Percentiles rank a stretch among this genome's conserved stretches.
phyloP scores from a whole-genome alignment of 2,888 invertebrate genomes.

The Trissoscelio sp. region DNA sequence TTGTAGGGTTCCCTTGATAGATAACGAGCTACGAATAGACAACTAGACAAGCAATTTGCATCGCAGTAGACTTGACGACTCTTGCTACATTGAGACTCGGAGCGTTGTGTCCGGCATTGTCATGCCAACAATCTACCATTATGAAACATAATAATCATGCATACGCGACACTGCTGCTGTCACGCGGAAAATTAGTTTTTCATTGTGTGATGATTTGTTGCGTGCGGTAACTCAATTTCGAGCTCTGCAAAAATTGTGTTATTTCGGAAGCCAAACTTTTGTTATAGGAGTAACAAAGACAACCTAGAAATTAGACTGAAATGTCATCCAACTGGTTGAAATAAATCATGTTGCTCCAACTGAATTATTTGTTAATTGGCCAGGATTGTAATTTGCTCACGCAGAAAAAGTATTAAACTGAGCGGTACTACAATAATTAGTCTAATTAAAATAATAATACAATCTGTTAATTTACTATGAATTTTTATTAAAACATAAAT shows the following conservation, averaged over 20 bases:
- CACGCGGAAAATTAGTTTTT: slow-evolving; percentile 64
- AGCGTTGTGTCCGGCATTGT: slow-evolving; percentile 60
- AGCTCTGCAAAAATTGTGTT: slow-evolving; percentile 27
- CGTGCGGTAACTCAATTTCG: slow-evolving; percentile 43
- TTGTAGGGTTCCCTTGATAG: slow-evolving; percentile 61
- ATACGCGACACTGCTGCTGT: slow-evolving; percentile 47
- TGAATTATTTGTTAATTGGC: slow-evolving; percentile 12
- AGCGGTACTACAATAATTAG: neutral
- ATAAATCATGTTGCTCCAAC: slow-evolving; percentile 5
- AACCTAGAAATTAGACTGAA: slow-evolving; percentile 9
- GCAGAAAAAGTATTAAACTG: neutral
- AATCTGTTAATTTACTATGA: too few species aligned
- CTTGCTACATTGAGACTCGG: slow-evolving; percentile 55
- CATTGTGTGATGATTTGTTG: slow-evolving; percentile 55
- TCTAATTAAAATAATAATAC: too few species aligned
- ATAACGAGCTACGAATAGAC: slow-evolving; percentile 72
- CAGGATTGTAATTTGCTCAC: neutral
- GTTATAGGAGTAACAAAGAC: slow-evolving; percentile 9
- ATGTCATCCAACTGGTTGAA: slow-evolving; percentile 1
- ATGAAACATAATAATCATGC: slow-evolving; percentile 63
- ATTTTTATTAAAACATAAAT: too few species aligned
- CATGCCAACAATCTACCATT: slow-evolving; percentile 62
- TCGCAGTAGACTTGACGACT: slow-evolving; percentile 69
- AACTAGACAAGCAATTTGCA: slow-evolving; percentile 73
- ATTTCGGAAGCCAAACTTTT: slow-evolving; percentile 21